phyloP scores from a whole-genome alignment of 2,797 vertebrate species.

The Erethizon dorsatum region DNA sequence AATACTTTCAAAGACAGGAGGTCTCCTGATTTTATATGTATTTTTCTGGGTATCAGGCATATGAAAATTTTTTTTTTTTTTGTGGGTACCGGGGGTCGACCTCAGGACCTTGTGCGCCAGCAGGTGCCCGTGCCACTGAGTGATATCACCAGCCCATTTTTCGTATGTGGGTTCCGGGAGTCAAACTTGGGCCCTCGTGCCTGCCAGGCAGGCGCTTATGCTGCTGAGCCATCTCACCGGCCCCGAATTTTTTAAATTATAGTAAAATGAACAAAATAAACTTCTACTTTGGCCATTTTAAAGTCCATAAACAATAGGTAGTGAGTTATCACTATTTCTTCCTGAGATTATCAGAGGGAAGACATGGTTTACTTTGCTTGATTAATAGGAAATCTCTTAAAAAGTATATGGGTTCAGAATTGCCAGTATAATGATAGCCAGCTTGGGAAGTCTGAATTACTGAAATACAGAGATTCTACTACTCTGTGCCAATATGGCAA shows the following conservation, averaged over 20 bases:
- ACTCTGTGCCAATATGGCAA: not conserved
- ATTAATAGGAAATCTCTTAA: slow-evolving; percentile 24
- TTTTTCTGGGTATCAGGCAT: not conserved
- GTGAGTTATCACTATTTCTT: not conserved
- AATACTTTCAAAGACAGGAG: slow-evolving; percentile 22
- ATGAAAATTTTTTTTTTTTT: not conserved
- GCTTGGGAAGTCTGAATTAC: not conserved
- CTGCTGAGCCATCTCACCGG: too few species aligned
- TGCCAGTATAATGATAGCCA: not conserved
- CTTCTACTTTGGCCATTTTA: slow-evolving; percentile 35
- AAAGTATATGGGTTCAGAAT: not conserved
- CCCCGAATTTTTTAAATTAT: not conserved
- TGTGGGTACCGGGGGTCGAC: too few species aligned
- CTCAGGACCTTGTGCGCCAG: too few species aligned
- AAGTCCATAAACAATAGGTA: not conserved
- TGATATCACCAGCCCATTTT: too few species aligned
- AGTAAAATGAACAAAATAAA: slow-evolving; percentile 3
- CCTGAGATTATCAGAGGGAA: slow-evolving; percentile 5
- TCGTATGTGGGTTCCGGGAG: too few species aligned
- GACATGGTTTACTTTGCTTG: not conserved
- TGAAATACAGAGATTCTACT: not conserved
- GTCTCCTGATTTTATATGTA: not conserved
- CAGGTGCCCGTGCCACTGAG: too few species aligned
- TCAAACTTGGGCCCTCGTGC: too few species aligned
- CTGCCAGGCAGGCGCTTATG: too few species aligned